phyloP scores from a whole-genome alignment of 2,888 invertebrate species.

The Cantharis rustica region DNA sequence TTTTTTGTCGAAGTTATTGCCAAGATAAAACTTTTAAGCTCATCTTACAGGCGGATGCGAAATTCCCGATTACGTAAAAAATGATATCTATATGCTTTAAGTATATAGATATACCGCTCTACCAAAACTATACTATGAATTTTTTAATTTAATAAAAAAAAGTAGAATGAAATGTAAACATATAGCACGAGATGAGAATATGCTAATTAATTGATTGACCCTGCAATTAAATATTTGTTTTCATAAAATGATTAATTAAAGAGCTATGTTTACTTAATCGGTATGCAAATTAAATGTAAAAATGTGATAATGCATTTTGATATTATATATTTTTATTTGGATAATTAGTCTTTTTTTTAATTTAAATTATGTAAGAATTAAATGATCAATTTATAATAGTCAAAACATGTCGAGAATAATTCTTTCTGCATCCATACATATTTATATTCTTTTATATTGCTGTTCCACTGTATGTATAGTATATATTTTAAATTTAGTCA shows the following conservation, averaged over 20 bases:
- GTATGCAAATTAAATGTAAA: neutral
- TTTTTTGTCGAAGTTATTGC: neutral
- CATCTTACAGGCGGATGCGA: neutral
- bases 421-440: no score
- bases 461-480: no score
- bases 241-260: neutral
- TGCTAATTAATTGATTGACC: neutral
- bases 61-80: neutral
- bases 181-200: neutral
- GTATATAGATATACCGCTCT: neutral
- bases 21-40: neutral
- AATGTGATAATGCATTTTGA: neutral
- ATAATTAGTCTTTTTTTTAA: neutral
- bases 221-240: neutral
- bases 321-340: neutral
- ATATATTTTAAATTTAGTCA: no score
- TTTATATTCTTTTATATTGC: no score
- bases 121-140: neutral
- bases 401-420: neutral
- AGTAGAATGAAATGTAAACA: neutral
- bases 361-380: neutral
- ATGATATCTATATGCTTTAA: no score
- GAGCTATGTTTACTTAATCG: neutral
- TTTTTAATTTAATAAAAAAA: neutral
- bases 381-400: neutral